Percentiles rank a stretch among this genome's conserved stretches.
These are phyloP conservation scores for Thelaira solivaga DNA, from an alignment of 2,888 invertebrate species.

Conservation along the genomic window DNA sequence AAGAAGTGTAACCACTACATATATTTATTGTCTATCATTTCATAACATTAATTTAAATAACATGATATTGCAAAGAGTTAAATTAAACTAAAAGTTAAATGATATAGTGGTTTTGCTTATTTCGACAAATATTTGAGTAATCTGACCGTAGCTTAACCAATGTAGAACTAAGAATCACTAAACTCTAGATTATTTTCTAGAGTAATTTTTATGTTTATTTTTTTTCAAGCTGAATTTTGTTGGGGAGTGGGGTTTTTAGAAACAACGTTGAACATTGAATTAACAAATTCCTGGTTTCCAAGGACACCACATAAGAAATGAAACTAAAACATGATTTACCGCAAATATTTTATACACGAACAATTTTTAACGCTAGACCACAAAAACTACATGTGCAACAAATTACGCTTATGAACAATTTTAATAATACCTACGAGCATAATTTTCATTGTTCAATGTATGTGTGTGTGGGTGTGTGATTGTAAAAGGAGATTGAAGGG, in stretches of 20 bases:
- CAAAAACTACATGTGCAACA: constrained; percentile 44
- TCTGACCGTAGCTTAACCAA: no score
- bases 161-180: constrained; percentile 24
- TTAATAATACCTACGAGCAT: not conserved
- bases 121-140: no score
- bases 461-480: no score
- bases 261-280: constrained; percentile 73
- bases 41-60: no score
- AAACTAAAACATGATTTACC: constrained; percentile 43
- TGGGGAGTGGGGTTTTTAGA: constrained; percentile 19
- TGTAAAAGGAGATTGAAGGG: no score
- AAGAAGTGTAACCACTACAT: no score
- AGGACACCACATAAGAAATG: constrained; percentile 67
- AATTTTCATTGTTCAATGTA: no score
- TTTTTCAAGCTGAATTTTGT: constrained; percentile 16
- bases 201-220: not conserved
- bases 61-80: no score
- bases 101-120: no score
- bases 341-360: constrained; percentile 25
- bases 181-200: constrained; percentile 4
- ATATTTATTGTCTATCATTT: no score
- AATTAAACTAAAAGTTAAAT: no score
- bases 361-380: not conserved
- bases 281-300: constrained; percentile 76
- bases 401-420: constrained; percentile 27